Percentiles rank a stretch among this genome's conserved stretches.
These are phyloP conservation scores for Chorisops tibialis DNA, from an alignment of 2,888 invertebrate genomes.

Conservation along the genomic window DNA sequence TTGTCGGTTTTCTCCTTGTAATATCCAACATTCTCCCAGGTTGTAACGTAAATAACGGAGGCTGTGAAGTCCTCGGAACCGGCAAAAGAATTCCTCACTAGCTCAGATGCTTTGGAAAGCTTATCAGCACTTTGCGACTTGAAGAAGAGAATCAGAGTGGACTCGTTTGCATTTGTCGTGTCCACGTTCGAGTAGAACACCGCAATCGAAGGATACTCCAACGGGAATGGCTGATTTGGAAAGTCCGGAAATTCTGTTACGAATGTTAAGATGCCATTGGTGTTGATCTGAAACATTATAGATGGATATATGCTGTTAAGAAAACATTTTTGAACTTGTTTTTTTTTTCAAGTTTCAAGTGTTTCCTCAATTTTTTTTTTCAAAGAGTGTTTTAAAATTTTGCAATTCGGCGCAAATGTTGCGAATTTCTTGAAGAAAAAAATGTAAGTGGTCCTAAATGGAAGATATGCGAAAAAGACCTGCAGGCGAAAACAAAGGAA, in stretches of 20 bases:
- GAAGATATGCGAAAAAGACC: no score
- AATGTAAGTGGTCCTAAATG: no score
- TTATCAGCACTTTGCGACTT: conserved; percentile 62
- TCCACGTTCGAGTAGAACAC: conserved; percentile 91
- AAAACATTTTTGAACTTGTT: no score
- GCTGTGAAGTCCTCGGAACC: conserved; percentile 72
- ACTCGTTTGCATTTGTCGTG: conserved; percentile 56
- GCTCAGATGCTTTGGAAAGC: conserved; percentile 65
- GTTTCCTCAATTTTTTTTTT: no score
- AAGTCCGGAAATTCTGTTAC: conserved; percentile 83
- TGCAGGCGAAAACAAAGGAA: no score
- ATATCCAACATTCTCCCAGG: conserved; percentile 86
- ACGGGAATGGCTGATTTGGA: conserved; percentile 82
- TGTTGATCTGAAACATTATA: conserved; percentile 74
- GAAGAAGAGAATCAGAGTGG: conserved; percentile 71
- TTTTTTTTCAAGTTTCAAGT: no score
- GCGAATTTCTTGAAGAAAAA: not conserved
- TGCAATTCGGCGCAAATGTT: not conserved
- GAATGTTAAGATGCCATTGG: conserved; percentile 86
- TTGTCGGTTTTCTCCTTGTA: conserved; percentile 62
- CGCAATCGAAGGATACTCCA: conserved; percentile 85
- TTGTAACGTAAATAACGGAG: conserved; percentile 75
- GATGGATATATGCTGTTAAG: conserved; percentile 10
- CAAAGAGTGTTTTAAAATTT: not conserved
- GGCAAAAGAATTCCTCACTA: conserved; percentile 71